Evolutionary conservation across 2,797 vertebrate species (phyloP).

Genomic region (Spea hammondii): DNA sequence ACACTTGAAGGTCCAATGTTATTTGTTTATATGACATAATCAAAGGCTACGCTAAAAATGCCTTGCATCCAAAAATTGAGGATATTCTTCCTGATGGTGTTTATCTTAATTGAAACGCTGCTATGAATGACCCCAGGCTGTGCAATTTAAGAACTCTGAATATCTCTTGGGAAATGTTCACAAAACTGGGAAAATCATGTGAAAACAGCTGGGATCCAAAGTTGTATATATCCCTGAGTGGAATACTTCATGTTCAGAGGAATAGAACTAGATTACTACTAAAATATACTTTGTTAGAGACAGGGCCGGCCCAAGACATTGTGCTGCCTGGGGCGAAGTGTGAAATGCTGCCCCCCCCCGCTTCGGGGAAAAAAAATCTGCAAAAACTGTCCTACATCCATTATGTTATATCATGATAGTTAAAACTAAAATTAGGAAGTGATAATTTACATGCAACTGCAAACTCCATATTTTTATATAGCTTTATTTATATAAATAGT

Average conservation of each 20-base stretch:
- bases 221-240: neutral
- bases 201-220: slow-evolving; percentile 21
- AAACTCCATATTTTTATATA: too few species aligned
- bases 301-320: neutral
- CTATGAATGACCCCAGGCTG: slow-evolving; percentile 9
- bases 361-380: too few species aligned
- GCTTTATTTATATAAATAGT: too few species aligned
- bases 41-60: slow-evolving; percentile 42
- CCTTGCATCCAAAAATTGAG: slow-evolving; percentile 14
- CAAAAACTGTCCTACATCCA: too few species aligned
- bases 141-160: slow-evolving; percentile 23
- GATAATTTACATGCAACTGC: too few species aligned
- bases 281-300: slow-evolving; percentile 6
- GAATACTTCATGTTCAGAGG: slow-evolving; percentile 16
- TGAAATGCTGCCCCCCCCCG: too few species aligned
- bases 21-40: slow-evolving; percentile 33
- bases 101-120: slow-evolving; percentile 46
- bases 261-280: slow-evolving; percentile 1
- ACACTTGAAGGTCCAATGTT: neutral
- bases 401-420: too few species aligned
- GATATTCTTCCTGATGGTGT: slow-evolving; percentile 45
- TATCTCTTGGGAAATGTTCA: neutral
- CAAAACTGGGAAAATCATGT: slow-evolving; percentile 9
- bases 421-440: too few species aligned
- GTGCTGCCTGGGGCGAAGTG: too few species aligned